These are phyloP conservation scores for Dreissena polymorpha DNA, from an alignment of 1,140 invertebrate species.

Conservation along the genomic window DNA sequence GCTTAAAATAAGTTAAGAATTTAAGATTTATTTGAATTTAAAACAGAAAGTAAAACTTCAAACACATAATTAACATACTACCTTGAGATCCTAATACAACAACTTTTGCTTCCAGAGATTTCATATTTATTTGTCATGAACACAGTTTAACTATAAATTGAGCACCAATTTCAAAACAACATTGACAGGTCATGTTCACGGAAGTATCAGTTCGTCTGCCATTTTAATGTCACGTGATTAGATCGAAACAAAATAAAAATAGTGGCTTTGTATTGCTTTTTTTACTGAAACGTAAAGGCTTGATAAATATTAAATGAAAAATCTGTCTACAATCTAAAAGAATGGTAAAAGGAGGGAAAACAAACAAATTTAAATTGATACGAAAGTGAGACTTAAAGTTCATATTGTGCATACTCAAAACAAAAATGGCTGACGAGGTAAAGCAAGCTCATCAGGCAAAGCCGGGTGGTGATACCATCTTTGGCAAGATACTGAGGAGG, in stretches of 20 bases:
- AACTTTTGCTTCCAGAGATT: conserved; percentile 88
- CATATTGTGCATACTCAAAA: background rate
- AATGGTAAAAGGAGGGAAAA: no score
- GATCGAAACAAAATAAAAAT: conserved; percentile 1
- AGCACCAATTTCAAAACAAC: background rate
- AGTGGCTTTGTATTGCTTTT: no score
- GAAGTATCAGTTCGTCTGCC: conserved; percentile 52
- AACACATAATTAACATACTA: conserved; percentile 71
- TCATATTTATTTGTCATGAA: conserved; percentile 60
- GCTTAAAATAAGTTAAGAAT: no score
- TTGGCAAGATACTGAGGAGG: conserved; percentile 74
- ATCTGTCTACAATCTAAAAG: no score
- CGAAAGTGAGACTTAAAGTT: background rate
- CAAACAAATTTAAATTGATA: background rate
- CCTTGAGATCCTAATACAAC: conserved; percentile 91
- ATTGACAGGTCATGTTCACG: background rate
- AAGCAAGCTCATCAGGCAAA: conserved; percentile 70
- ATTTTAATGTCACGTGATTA: conserved; percentile 63
- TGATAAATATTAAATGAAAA: no score
- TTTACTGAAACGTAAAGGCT: no score
- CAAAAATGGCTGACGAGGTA: conserved; percentile 67
- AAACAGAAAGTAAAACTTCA: no score
- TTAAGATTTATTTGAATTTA: no score
- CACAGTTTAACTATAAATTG: background rate
- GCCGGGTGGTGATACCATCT: conserved; percentile 74